A percentile compares a stretch with the other conserved stretches of the same genome.
Evolutionary conservation across 2,888 invertebrate genomes (phyloP).

Genomic region (Caenorhabditis wallacei): DNA sequence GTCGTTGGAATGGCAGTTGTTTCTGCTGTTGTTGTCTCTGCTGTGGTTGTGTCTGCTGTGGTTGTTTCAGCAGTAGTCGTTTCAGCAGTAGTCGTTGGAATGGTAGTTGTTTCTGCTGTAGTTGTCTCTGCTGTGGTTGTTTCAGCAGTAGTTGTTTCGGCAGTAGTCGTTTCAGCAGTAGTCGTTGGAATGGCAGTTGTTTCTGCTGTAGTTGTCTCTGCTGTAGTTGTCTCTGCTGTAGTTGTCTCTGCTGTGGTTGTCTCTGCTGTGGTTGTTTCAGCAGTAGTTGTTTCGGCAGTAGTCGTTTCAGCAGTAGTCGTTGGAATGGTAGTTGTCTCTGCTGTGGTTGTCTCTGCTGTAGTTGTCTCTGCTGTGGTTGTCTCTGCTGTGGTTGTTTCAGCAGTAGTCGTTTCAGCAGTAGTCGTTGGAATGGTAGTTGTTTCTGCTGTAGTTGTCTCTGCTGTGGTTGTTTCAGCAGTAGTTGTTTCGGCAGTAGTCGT

Average conservation of each 20-base stretch:
- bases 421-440: neutral
- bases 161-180: neutral
- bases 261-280: neutral
- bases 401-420: neutral
- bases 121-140: neutral
- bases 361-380: neutral
- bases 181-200: neutral
- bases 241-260: slow-evolving; percentile 1
- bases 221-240: neutral
- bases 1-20: neutral
- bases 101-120: neutral
- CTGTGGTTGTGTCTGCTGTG: neutral
- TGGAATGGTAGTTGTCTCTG: neutral
- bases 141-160: neutral
- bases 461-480: neutral
- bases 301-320: neutral
- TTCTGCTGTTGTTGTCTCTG: neutral
- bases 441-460: neutral
- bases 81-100: neutral
- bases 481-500: neutral
- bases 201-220: neutral
- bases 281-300: neutral
- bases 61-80: neutral
- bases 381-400: neutral
- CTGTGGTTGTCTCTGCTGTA: slow-evolving; percentile 1